phyloP scores from a whole-genome alignment of 1,140 invertebrate genomes.

The Telenomus remus region DNA sequence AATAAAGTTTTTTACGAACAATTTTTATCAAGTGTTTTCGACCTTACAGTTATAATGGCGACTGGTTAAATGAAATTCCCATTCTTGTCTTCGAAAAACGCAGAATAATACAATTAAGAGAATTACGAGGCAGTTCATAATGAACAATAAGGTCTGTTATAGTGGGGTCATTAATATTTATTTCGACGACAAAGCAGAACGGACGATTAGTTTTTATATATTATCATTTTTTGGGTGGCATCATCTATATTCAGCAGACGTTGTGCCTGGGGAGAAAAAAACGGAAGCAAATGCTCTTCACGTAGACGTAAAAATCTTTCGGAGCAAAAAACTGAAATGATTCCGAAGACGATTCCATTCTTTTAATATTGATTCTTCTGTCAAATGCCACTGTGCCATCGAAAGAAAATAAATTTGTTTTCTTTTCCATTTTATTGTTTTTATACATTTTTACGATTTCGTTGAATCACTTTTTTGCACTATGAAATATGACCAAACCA shows the following conservation, averaged over 20 bases:
- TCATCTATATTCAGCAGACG: constrained; percentile 8
- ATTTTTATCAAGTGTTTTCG: too few species aligned
- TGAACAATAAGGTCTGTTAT: neutral
- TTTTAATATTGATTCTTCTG: too few species aligned
- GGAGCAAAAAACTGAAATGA: neutral
- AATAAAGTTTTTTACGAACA: too few species aligned
- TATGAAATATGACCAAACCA: too few species aligned
- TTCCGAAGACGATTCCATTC: neutral
- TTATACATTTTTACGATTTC: too few species aligned
- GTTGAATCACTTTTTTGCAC: too few species aligned
- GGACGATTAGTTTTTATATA: constrained; percentile 26
- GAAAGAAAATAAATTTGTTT: too few species aligned
- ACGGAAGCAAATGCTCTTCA: constrained; percentile 14
- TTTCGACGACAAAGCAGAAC: neutral
- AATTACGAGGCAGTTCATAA: neutral
- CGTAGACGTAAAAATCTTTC: constrained; percentile 1
- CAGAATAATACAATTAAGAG: neutral
- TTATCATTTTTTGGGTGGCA: constrained; percentile 5
- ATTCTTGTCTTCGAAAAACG: neutral
- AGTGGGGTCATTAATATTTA: constrained; percentile 15
- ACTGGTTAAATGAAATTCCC: neutral
- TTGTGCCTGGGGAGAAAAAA: constrained; percentile 6
- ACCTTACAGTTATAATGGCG: neutral
- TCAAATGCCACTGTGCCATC: too few species aligned
- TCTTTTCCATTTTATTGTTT: too few species aligned